These are phyloP conservation scores for Pelagia noctiluca DNA, from an alignment of 30 jellyfish, hydroid and myxozoan genomes.

Conservation along the genomic window DNA sequence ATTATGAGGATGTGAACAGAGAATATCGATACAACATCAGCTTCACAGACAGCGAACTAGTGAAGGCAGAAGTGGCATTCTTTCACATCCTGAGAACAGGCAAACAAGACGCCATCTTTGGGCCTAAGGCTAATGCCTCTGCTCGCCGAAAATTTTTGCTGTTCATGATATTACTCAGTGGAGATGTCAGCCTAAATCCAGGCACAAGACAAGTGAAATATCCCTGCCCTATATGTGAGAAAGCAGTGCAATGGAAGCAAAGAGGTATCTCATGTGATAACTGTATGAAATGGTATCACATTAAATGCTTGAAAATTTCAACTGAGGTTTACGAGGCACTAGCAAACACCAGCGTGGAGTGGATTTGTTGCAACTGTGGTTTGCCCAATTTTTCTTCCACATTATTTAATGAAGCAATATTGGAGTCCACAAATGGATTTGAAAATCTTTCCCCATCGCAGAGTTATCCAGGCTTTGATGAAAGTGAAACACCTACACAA, in stretches of 20 bases:
- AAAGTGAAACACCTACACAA: slow-evolving; percentile 8
- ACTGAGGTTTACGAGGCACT: slow-evolving; percentile 22
- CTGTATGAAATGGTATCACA: slow-evolving; percentile 30
- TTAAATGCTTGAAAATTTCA: slow-evolving; percentile 42
- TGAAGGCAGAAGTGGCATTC: slow-evolving; percentile 39
- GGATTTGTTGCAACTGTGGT: slow-evolving; percentile 57
- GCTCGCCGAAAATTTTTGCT: slow-evolving; percentile 7
- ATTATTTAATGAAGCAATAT: slow-evolving; percentile 17
- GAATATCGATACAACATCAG: slow-evolving; percentile 36
- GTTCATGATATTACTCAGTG: slow-evolving; percentile 22
- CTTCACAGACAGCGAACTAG: slow-evolving; percentile 39
- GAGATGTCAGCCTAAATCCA: slow-evolving; percentile 25
- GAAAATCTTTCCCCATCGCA: slow-evolving; percentile 30
- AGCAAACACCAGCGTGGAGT: slow-evolving; percentile 46
- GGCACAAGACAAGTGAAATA: slow-evolving; percentile 27
- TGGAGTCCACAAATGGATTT: slow-evolving; percentile 23
- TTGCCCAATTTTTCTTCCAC: slow-evolving; percentile 35
- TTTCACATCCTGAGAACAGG: slow-evolving; percentile 32
- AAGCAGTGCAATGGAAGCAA: slow-evolving; percentile 41
- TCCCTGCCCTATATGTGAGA: slow-evolving; percentile 14
- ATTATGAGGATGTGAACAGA: slow-evolving; percentile 27
- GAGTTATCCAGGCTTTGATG: slow-evolving; percentile 21
- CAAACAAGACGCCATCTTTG: slow-evolving; percentile 31
- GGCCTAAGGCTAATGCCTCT: slow-evolving; percentile 31
- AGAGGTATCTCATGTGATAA: slow-evolving; percentile 31